A percentile compares a stretch with the other conserved stretches of the same genome.
Conservation (phyloP, 2,797 vertebrate species). For the Xenentodon cancila region DNA sequence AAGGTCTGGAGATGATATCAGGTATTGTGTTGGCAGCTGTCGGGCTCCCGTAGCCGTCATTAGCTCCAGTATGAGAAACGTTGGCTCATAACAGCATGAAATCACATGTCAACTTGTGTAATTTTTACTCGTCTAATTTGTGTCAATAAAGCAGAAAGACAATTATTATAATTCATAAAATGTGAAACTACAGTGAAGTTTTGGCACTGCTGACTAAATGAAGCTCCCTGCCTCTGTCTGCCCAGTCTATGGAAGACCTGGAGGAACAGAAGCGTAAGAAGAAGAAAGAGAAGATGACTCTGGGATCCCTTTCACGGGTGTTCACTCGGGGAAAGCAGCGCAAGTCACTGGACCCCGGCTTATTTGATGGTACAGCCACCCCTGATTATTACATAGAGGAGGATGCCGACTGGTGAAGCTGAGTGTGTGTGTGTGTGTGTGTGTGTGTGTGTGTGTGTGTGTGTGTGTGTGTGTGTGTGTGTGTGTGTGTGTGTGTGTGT, state of each 20-base stretch:
- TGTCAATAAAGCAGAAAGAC: not conserved
- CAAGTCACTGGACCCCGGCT: conserved; percentile 95
- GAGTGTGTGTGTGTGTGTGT: conserved; percentile 51
- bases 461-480: conserved; percentile 48
- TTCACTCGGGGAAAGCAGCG: conserved; percentile 95
- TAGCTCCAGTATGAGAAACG: no score
- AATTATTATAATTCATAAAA: not conserved
- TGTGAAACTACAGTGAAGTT: not conserved
- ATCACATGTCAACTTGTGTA: no score
- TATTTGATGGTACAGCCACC: conserved; percentile 94
- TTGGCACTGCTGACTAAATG: conserved; percentile 13
- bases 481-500: conserved; percentile 36
- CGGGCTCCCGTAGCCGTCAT: no score
- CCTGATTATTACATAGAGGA: conserved; percentile 99
- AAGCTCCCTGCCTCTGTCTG: conserved; percentile 22
- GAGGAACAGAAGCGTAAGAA: conserved; percentile 99
- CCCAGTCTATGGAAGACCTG: conserved; percentile 97
- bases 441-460: conserved; percentile 26
- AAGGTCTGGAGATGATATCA: no score
- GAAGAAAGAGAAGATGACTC: conserved; percentile 98
- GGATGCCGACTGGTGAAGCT: conserved; percentile 96
- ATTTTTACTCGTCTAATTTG: no score
- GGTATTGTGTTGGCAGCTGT: no score
- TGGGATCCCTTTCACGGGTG: conserved; percentile 96
- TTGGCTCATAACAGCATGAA: no score